Evolutionary conservation across 2,888 invertebrate species (phyloP).

Genomic region (Octonoba sinensis): DNA sequence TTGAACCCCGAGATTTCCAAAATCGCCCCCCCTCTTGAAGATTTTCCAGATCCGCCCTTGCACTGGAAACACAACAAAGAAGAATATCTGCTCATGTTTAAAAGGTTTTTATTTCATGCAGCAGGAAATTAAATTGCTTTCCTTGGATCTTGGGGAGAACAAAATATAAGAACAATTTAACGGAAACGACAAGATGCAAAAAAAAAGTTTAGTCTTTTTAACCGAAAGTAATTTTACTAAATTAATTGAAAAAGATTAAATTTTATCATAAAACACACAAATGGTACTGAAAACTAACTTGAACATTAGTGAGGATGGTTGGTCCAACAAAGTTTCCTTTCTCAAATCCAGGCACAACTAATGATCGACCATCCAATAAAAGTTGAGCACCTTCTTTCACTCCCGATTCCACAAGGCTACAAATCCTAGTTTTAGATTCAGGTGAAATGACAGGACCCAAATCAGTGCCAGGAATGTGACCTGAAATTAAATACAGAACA

Average conservation of each 20-base stretch:
- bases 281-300: conserved; percentile 71
- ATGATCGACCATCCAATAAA: conserved; percentile 86
- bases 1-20: too few relatives aligned
- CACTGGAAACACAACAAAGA: too few relatives aligned
- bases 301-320: conserved; percentile 89
- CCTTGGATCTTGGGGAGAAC: too few relatives aligned
- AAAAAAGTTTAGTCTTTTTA: too few relatives aligned
- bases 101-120: too few relatives aligned
- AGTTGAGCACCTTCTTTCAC: conserved; percentile 89
- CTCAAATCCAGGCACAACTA: conserved; percentile 89
- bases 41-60: too few relatives aligned
- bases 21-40: too few relatives aligned
- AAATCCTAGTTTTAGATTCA: conserved; percentile 86
- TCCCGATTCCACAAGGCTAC: conserved; percentile 84
- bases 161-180: too few relatives aligned
- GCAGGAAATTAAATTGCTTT: too few relatives aligned
- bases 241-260: neutral
- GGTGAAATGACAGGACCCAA: conserved; percentile 92
- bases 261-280: neutral
- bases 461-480: conserved; percentile 75
- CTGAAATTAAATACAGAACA: conserved; percentile 70
- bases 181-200: too few relatives aligned
- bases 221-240: neutral
- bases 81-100: too few relatives aligned
- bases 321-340: conserved; percentile 99